Evolutionary conservation across 1,140 invertebrate species (phyloP).

Genomic region (Ips nitidus): DNA sequence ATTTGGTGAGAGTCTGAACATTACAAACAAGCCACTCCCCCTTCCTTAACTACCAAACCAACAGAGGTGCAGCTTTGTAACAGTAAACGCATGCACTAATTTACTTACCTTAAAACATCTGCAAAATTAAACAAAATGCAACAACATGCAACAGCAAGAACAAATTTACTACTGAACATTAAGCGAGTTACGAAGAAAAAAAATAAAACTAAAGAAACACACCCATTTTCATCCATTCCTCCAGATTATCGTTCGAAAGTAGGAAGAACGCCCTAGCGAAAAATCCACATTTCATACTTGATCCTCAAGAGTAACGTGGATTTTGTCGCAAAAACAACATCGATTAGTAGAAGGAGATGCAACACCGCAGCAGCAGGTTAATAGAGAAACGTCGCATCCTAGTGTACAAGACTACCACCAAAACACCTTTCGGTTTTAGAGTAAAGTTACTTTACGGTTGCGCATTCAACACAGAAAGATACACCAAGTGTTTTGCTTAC

Average conservation of each 20-base stretch:
- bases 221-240: slow-evolving; percentile 36
- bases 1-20: too few species aligned
- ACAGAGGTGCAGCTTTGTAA: too few species aligned
- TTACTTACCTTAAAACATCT: too few species aligned
- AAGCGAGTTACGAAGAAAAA: too few species aligned
- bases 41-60: too few species aligned
- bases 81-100: too few species aligned
- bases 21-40: too few species aligned
- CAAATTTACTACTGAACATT: too few species aligned
- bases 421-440: background rate
- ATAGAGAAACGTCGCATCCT: slow-evolving; percentile 15
- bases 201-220: slow-evolving; percentile 13
- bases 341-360: slow-evolving; percentile 25
- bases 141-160: too few species aligned
- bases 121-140: too few species aligned
- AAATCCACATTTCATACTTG: slow-evolving; percentile 35
- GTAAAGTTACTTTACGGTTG: background rate
- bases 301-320: slow-evolving; percentile 30
- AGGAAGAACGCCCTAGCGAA: slow-evolving; percentile 30
- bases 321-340: slow-evolving; percentile 25
- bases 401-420: slow-evolving; percentile 5
- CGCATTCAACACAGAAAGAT: background rate
- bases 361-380: slow-evolving; percentile 23
- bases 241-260: slow-evolving; percentile 31
- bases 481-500: slow-evolving; percentile 10